Base-by-base conservation (phyloP, 2,113 vertebrate species). In the Platanista minor region DNA sequence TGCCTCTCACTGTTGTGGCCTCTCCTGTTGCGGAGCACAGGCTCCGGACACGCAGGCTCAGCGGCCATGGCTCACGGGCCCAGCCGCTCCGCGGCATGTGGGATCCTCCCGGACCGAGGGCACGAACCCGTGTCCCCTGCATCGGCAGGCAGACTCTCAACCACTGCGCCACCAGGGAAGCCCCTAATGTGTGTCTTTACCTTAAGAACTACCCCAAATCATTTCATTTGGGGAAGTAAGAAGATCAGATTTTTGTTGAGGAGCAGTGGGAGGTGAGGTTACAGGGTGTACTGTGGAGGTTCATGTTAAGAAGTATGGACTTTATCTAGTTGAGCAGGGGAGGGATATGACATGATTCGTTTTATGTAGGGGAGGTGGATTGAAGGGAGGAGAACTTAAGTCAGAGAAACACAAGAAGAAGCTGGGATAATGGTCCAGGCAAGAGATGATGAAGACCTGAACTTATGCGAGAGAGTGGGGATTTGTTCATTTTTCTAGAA, bases 371-470 rank as follows among this genome's bases (percentile, higher is more conserved):
- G 36, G 21, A 52, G 62, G 12, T 78, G 25, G 33, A 27, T 12
- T 86, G n/a, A 83, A 72, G 23, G 43, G 12, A 62, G 18, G 20
- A 92, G 59, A 94, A 95, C 11, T 78, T 82, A 88, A 71, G 31
- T 71, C 33, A 33, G 78, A 84, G n/a, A 86, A 82, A 82, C 80
- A 92, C 13, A 71, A 74, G 57, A 85, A 87, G 39, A 8, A 46
- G 61, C 25, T 46, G 20, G 72, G 25, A 77, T 89, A 74, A 84
- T 85, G 52, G 66, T 29, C 41, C 74, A 83, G 10, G 46, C 36
- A 80, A 82, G 59, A 91, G 41, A 94, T 86, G 49, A 88, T 57
- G 39, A 96, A 72, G 93, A 78, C 49, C 41, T 92, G 36, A 92
- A 83, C 11, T 96, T 94, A 91, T 21, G 4, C 36, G 46, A 90